Percentiles rank a stretch among this genome's conserved stretches.
Conservation (phyloP, 64 coral and sea anemone genomes). For the Dendronephthya gigantea region DNA sequence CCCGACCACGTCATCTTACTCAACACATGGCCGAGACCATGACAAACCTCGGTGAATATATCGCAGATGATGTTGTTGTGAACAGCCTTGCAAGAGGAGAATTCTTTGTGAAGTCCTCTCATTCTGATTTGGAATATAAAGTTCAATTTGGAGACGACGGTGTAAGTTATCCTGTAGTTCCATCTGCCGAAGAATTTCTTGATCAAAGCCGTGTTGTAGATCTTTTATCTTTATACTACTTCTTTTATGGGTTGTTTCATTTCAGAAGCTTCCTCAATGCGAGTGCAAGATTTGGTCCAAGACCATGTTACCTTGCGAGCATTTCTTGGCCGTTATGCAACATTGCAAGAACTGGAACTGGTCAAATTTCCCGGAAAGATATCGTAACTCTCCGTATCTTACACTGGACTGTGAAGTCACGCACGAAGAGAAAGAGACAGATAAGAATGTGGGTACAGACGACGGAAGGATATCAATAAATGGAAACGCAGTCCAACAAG, state of each 20-base stretch:
- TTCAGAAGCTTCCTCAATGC: background rate
- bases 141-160: no score
- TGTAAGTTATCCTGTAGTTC: no score
- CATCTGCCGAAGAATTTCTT: no score
- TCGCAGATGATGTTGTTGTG: background rate
- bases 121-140: background rate
- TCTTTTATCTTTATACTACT: no score
- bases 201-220: no score
- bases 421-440: background rate
- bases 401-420: background rate
- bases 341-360: background rate
- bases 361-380: background rate
- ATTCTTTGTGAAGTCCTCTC: background rate
- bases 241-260: no score
- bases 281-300: background rate
- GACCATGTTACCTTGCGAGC: background rate
- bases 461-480: no score
- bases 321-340: background rate
- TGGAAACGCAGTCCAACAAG: no score
- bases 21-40: background rate
- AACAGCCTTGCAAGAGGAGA: background rate
- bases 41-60: background rate
- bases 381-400: background rate
- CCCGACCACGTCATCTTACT: background rate
- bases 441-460: background rate